A percentile compares a stretch with the other conserved stretches of the same genome.
Conservation (phyloP, 2,888 invertebrate genomes). For the Hipparchia semele region DNA sequence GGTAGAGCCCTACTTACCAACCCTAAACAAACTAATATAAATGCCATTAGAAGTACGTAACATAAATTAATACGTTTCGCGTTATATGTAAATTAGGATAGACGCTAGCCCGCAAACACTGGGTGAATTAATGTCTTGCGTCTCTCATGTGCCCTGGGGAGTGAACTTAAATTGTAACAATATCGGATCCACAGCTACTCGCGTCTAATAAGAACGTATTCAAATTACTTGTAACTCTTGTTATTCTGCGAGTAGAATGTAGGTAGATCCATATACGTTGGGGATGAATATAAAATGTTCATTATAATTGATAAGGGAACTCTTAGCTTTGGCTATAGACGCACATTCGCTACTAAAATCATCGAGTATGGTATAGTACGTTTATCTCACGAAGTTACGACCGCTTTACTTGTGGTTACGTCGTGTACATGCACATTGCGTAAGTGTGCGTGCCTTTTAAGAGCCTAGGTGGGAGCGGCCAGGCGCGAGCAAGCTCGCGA, state of each 20-base stretch:
- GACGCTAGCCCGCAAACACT: conserved; percentile 67
- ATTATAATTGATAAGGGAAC: not conserved
- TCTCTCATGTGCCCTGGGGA: conserved; percentile 49
- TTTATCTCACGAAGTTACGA: too few relatives aligned
- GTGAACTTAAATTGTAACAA: conserved; percentile 52
- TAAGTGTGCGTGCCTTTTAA: too few relatives aligned
- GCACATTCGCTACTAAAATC: not conserved
- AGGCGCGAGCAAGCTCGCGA: too few relatives aligned
- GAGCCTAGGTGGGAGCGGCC: too few relatives aligned
- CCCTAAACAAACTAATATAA: conserved; percentile 20
- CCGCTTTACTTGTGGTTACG: too few relatives aligned
- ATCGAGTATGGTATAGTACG: too few relatives aligned
- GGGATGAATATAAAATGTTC: conserved; percentile 21
- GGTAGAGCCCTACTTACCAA: conserved; percentile 1
- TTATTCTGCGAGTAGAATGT: conserved; percentile 29
- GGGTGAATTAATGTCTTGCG: conserved; percentile 67
- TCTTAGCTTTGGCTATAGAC: not conserved
- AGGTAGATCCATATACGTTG: conserved; percentile 16
- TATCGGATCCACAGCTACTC: conserved; percentile 44
- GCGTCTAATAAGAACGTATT: conserved; percentile 47
- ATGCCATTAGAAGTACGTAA: conserved; percentile 45
- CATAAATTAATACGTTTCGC: conserved; percentile 55
- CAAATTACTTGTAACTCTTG: conserved; percentile 44
- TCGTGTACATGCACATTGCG: too few relatives aligned
- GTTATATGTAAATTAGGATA: conserved; percentile 68